Base-by-base conservation (phyloP, 2,113 vertebrate species). In the Macrotus californicus region DNA sequence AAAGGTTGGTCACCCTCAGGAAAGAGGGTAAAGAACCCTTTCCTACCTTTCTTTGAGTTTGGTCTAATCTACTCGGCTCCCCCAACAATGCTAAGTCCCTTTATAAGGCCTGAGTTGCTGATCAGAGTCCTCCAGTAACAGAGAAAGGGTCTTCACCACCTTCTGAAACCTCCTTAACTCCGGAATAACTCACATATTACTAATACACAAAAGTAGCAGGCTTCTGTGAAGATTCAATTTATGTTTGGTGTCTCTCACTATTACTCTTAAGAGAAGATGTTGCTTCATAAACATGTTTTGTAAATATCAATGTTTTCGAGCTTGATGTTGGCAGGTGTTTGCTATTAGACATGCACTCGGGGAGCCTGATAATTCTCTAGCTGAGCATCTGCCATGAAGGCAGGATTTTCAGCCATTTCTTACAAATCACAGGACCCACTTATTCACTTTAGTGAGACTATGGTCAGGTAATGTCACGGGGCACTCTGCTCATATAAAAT, bases 1-100 rank as follows among this genome's bases (percentile, higher is more conserved):
- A 96, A 69, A 94, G 95, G 86, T 69, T 46, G 10, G 87, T 89
- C 92, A 80, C 87, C 79, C 94, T 94, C 83, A 91, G 96, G 94
- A 97, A 96, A 89, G 89, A 96, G 91, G 70, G 73, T 89, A 75
- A 83, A 80, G 48, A 56, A 95, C 77, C 61, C 59, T 92, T 86
- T 80, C 22, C 48, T 50, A 56, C 64, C 85, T 92, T 79, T 82
- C 64, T 91, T 67, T 54, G 11, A 84, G 89, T 95, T 95, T 93
- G 61, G 48, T 91, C 89, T 87, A 41, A 66, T 95, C 69, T 69
- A 89, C 46, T 93, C 96, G 94, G 93, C 72, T 86, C 26, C 85
- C 26, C 6, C 8, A 31, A 31, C 92, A 96, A 87, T 50, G 48
- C 61, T 94, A 56, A 94, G 56, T 34, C 69, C 43, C n/a, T 76